These are phyloP conservation scores for Peromyscus polionotus DNA, from an alignment of 2,113 vertebrate species.

Conservation along the genomic window DNA sequence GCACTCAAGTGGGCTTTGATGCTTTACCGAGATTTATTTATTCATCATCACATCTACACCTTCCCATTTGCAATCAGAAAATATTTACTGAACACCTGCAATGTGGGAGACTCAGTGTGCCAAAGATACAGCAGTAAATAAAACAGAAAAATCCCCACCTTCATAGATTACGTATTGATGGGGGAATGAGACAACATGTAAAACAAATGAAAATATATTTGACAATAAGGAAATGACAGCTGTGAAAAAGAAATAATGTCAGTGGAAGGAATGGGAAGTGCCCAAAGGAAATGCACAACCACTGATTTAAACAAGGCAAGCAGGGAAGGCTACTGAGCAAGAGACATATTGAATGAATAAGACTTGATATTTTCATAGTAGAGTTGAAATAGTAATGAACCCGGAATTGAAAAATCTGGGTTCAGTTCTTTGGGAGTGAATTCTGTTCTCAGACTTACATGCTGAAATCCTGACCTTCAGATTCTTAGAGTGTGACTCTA, in stretches of 20 bases:
- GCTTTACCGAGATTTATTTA: constrained; percentile 57
- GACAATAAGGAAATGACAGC: background rate
- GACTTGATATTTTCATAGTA: background rate
- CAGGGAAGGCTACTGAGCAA: background rate
- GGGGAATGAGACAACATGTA: background rate
- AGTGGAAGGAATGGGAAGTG: background rate
- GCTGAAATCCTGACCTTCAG: background rate
- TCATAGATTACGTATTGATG: background rate
- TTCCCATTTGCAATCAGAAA: background rate
- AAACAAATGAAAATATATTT: constrained; percentile 19
- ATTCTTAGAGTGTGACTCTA: background rate
- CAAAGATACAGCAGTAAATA: constrained; percentile 27
- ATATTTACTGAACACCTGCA: constrained; percentile 52
- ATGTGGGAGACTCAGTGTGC: constrained; percentile 12
- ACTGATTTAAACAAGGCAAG: background rate
- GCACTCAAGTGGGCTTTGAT: background rate
- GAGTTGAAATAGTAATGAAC: background rate
- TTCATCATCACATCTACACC: background rate
- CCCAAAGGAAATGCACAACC: background rate
- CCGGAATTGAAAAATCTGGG: background rate
- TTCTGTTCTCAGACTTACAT: background rate
- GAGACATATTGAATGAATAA: background rate
- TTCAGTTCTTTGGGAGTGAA: background rate
- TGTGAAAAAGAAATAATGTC: background rate
- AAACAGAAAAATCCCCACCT: background rate